These are phyloP conservation scores for Heliornis fulica DNA, from an alignment of 2,113 vertebrate genomes.

Conservation along the genomic window DNA sequence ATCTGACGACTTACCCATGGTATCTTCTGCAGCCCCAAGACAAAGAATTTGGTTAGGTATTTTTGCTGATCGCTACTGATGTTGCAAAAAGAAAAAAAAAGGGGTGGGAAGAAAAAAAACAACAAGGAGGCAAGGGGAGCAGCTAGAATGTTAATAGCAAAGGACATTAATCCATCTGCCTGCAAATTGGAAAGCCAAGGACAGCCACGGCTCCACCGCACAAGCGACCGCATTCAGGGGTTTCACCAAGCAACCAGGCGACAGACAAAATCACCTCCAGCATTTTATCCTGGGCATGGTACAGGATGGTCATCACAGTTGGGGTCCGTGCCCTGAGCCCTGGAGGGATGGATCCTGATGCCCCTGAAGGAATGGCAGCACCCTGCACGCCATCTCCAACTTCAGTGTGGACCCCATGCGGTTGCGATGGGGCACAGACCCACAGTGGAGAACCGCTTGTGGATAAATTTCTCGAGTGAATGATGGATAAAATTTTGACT, in stretches of 20 bases:
- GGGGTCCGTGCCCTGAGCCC: background rate
- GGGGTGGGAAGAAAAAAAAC: accelerated
- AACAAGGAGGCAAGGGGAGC: background rate
- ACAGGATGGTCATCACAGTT: accelerated
- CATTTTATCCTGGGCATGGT: background rate
- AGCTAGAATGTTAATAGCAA: background rate
- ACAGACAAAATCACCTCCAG: background rate
- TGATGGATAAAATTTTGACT: background rate
- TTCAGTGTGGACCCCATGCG: accelerated
- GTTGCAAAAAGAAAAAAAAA: background rate
- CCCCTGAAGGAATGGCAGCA: background rate
- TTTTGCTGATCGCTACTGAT: background rate
- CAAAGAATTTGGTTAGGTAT: slow-evolving; percentile 16
- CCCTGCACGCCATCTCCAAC: background rate
- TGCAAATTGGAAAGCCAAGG: background rate
- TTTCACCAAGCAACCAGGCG: accelerated
- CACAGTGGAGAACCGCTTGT: accelerated
- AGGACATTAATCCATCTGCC: background rate
- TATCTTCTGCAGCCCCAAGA: slow-evolving; percentile 52
- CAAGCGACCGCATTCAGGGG: background rate
- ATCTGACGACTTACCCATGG: slow-evolving; percentile 34
- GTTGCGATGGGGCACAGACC: accelerated
- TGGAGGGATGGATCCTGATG: too few relatives aligned
- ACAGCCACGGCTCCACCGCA: accelerated
- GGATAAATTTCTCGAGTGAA: background rate